Evolutionary conservation across 2,888 invertebrate species (phyloP), one percentile per base, ranked within the genome.

Genomic region (Carterocephalus palaemon): DNA sequence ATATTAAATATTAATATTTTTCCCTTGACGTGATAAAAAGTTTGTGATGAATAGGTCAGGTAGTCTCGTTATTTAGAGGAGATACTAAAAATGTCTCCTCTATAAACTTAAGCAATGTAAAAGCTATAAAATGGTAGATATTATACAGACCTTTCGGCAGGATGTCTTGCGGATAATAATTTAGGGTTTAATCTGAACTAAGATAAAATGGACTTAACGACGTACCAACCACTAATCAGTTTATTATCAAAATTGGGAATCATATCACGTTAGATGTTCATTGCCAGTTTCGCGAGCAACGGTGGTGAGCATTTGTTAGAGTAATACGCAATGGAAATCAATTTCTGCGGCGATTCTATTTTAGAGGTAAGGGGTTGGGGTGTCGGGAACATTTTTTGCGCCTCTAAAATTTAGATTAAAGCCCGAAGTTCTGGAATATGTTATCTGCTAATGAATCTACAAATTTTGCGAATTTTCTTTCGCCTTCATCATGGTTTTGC

Each of bases 171-270:
- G 13, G 34, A 36, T 36, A 23, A 36, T 33, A 33, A 41, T 41
- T 32, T 32, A 32, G 32, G 23, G 17, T 41, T 41, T 13, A 26
- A 26, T 16, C 24, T 9, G 26, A 41, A 41, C 19, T 33, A 33
- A 33, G 19, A 41, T 41, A 41, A 41, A 41, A 32, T 17, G 32
- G 23, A 5, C 16, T 41, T 32, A 41, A 24, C 40, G 32, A 41
- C 28, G 7, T 13, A 28, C 28, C 28, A n/a, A 28, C 28, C 28
- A n/a, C 7, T 28, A 13, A 28, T 3, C n/a, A 28, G 12, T 26
- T 26, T 1, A 6, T 4, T 12, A 6, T 26, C 3, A 5, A n/a
- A 13, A 2, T 1, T 28, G 12, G 1, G 1, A 13, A 13, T 7
- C n/a, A n/a, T n/a, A n/a, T n/a, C n/a, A n/a, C n/a, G n/a, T 26